These are phyloP conservation scores for Folsomia candida DNA, from an alignment of 2,888 invertebrate genomes.

Conservation along the genomic window DNA sequence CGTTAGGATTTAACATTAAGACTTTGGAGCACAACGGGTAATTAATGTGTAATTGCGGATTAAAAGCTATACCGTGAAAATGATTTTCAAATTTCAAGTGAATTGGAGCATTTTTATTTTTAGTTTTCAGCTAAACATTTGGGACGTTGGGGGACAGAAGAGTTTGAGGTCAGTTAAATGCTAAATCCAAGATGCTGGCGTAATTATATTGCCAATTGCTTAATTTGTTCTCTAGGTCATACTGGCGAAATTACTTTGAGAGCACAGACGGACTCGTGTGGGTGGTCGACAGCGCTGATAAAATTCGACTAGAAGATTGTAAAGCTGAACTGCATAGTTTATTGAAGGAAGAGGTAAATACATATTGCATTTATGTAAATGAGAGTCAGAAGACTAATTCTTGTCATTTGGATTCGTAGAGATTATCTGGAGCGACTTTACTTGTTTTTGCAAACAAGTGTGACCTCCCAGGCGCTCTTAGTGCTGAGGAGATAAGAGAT, in stretches of 20 bases:
- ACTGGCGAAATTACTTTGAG: slow-evolving; percentile 99
- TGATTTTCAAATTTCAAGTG: not conserved
- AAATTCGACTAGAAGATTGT: slow-evolving; percentile 82
- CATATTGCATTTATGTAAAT: too few relatives aligned
- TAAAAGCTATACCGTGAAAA: not conserved
- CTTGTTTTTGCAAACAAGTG: slow-evolving; percentile 97
- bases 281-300: slow-evolving; percentile 98
- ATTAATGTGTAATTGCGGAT: not conserved
- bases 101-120: slow-evolving; percentile 44
- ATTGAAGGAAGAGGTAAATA: slow-evolving; percentile 76
- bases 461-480: slow-evolving; percentile 84
- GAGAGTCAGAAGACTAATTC: not conserved
- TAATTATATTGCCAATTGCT: too few relatives aligned
- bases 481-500: slow-evolving; percentile 79
- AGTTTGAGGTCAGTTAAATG: slow-evolving; percentile 81
- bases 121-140: slow-evolving; percentile 86
- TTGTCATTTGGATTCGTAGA: slow-evolving; percentile 55
- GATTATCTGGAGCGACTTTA: slow-evolving; percentile 90
- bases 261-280: slow-evolving; percentile 97
- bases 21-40: slow-evolving; percentile 88
- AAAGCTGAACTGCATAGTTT: slow-evolving; percentile 77
- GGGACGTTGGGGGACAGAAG: slow-evolving; percentile 99
- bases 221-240: too few relatives aligned
- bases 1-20: slow-evolving; percentile 97
- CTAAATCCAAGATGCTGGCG: too few relatives aligned